phyloP scores from a whole-genome alignment of 2,113 vertebrate species.

The Taxidea taxus region DNA sequence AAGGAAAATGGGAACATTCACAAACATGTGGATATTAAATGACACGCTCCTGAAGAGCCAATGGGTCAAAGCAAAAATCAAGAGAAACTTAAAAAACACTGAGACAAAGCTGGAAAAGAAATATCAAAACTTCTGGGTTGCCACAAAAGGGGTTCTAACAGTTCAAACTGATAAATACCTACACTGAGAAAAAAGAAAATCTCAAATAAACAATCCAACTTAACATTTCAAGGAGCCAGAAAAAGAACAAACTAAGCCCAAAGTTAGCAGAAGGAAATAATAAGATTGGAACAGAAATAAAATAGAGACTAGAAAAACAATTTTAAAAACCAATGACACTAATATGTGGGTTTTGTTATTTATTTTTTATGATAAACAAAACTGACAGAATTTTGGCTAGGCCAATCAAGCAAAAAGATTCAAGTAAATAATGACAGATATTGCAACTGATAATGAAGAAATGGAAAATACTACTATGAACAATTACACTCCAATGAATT shows the following conservation, averaged over 20 bases:
- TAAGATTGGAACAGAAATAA: neutral
- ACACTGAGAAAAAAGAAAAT: neutral
- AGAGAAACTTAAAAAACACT: neutral
- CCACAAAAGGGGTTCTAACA: neutral
- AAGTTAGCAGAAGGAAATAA: neutral
- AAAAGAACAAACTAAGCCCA: neutral
- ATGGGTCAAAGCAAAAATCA: neutral
- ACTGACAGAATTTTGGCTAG: neutral
- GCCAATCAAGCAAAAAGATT: neutral
- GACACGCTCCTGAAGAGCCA: neutral
- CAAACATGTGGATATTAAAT: neutral
- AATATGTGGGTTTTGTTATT: no score
- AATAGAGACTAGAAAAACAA: neutral
- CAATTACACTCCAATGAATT: neutral
- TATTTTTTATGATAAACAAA: neutral
- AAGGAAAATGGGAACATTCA: neutral
- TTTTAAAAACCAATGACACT: neutral
- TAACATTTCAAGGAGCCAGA: neutral
- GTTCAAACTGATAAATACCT: neutral
- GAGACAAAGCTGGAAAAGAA: neutral
- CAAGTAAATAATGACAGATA: neutral
- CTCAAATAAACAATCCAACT: neutral
- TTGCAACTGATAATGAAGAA: neutral
- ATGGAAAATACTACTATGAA: neutral
- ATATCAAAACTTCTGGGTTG: neutral